A percentile compares a stretch with the other conserved stretches of the same genome.
These are phyloP conservation scores for Nyctibius grandis DNA, from an alignment of 2,797 vertebrate genomes.

Conservation along the genomic window DNA sequence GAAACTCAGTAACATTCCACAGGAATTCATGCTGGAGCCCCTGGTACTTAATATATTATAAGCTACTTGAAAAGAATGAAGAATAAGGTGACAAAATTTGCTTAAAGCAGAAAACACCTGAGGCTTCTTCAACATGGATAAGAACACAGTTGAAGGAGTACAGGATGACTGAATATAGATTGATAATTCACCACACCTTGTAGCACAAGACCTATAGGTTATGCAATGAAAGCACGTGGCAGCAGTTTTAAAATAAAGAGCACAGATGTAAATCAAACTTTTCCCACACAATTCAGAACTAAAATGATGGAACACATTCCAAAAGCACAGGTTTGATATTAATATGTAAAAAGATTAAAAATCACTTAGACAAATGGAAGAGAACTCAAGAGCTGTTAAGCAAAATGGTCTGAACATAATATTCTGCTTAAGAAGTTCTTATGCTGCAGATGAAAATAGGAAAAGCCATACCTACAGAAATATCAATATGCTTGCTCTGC, in stretches of 20 bases:
- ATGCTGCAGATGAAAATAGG: not conserved
- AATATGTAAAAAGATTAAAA: constrained; percentile 10
- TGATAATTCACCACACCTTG: not conserved
- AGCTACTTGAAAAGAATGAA: not conserved
- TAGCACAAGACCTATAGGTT: not conserved
- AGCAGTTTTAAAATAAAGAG: not conserved
- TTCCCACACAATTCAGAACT: not conserved
- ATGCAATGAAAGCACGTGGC: not conserved
- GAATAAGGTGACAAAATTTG: not conserved
- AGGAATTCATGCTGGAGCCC: not conserved
- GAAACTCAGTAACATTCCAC: not conserved
- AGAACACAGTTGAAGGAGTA: not conserved
- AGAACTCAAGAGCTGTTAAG: not conserved
- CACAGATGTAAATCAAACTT: not conserved
- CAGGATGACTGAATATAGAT: not conserved
- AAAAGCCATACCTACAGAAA: not conserved
- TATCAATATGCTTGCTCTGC: not conserved
- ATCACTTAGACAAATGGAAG: constrained; percentile 6
- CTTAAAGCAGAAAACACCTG: not conserved
- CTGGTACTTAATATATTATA: not conserved
- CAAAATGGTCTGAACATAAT: not conserved
- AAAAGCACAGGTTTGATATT: constrained; percentile 26
- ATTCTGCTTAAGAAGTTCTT: not conserved
- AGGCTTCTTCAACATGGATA: not conserved
- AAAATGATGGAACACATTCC: not conserved